Base-by-base conservation (phyloP, 1,140 invertebrate genomes). In the Anoplophora glabripennis region DNA sequence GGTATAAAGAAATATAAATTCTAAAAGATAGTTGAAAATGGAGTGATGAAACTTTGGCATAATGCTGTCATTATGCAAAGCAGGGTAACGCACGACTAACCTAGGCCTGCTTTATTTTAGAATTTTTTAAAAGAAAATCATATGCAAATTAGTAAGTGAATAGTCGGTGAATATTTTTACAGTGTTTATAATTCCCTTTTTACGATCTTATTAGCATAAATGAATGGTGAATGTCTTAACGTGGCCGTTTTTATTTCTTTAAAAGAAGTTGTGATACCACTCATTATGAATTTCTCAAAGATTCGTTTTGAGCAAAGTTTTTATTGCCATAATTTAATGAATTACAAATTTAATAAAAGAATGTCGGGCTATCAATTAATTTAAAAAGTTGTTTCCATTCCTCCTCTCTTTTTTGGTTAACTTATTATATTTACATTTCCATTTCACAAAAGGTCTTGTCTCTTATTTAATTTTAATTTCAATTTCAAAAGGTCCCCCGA, bases 111-210 rank as follows among this genome's bases (percentile, higher is more conserved):
- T 56, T 66, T 68, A 65, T 71, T 65, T 66, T 53, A 49, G 47
- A 62, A 66, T 66, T 66, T 65, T 68, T 67, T 64, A 57, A 65
- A 69, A 69, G 67, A 65, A 73, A 74, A 75, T 74, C 71, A 72
- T 67, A 73, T 75, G 73, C 72, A 73, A 73, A 73, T 75, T 71
- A 71, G 63, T 49, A 57, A 61, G 59, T 64, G 70, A 73, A 73
- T 71, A 67, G 68, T 68, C 71, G 70, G 68, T 70, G 72, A 74
- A 72, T 73, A 75, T 75, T 74, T 74, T 74, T 70, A 72, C 71
- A 74, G 71, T 72, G 72, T 75, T 74, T 74, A 73, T 75, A 73
- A 75, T 74, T 75, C 65, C 60, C 63, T 75, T 68, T 72, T 72
- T 74, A 73, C 67, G 60, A 68, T 55, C 62, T 65, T 51, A 75